Evolutionary conservation across 1,140 invertebrate species (phyloP).

Genomic region (Eumeta japonica): DNA sequence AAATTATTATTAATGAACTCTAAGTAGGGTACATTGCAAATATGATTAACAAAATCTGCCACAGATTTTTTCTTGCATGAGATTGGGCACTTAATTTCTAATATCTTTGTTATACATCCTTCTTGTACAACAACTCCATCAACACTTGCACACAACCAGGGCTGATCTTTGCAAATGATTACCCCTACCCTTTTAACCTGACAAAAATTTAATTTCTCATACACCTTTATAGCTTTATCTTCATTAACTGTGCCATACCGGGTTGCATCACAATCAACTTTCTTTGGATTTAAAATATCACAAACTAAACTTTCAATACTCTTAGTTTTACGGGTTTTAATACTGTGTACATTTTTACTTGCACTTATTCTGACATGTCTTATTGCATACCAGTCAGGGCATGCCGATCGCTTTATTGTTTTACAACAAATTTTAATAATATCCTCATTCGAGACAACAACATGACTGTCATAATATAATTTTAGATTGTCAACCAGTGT

Average conservation of each 20-base stretch:
- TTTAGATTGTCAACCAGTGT: no score
- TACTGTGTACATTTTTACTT: constrained; percentile 18
- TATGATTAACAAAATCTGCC: constrained; percentile 11
- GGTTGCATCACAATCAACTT: no score
- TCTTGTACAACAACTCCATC: constrained; percentile 6
- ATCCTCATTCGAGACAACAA: no score
- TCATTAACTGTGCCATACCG: constrained; percentile 4
- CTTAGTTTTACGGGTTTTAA: constrained; percentile 17
- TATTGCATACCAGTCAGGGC: no score
- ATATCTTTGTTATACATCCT: constrained; percentile 7
- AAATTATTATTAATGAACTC: constrained; percentile 9
- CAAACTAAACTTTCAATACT: constrained; percentile 6
- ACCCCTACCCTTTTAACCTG: constrained; percentile 1
- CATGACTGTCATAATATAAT: no score
- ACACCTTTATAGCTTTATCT: constrained; percentile 3
- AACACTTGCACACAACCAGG: constrained; percentile 5
- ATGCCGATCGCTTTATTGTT: no score
- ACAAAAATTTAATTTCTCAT: constrained; percentile 2
- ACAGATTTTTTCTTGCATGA: constrained; percentile 17
- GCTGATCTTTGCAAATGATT: constrained; percentile 4
- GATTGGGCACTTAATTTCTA: constrained; percentile 27
- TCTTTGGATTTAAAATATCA: no score
- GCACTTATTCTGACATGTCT: no score
- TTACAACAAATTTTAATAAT: no score
- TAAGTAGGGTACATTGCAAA: constrained; percentile 19